Evolutionary conservation across 2,888 invertebrate genomes (phyloP), one percentile per base, ranked within the genome.

Genomic region (Psylliodes chrysocephalus): DNA sequence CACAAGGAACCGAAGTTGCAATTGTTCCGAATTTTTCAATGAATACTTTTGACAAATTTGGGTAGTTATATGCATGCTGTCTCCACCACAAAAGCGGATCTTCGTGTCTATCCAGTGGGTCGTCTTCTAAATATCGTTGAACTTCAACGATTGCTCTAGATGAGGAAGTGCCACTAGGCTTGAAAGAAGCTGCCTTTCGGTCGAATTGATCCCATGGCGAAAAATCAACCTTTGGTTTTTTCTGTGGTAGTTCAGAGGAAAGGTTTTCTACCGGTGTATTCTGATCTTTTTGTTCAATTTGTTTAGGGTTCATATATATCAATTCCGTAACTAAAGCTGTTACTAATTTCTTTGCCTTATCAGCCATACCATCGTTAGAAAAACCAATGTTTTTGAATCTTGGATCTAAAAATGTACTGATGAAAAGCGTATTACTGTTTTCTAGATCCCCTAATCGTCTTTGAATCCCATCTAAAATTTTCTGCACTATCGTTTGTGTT

Each of bases 41-140:
- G 5, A 33, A 3, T 7, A 52, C 52, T 35, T 52, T 52, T 0
- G 52, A 52, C 1, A 52, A 35, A 52, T 35, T 1, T 6, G 35
- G 52, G 19, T 52, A 52, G 18, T 35, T 33, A 35, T 53, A 56
- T 12, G 46, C 12, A 30, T 22, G 52, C 7, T 60, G n/a, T 10
- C 30, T 49, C 52, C 60, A 60, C 60, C 60, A 60, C 19, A 8
- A 1, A 10, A 61, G 28, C 5, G 61, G 61, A 47, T 52, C 44
- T 47, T 47, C 47, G 25, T 61, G 1, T 25, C 54, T 33, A 15
- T 55, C 54, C 18, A 54, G 12, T 1, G 17, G 54, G 4, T 25
- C 54, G 14, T 54, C 54, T 38, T 61, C 54, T 12, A 62, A 25
- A 40, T 62, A 62, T 30, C 62, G 35, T 30, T 62, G 62, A n/a